Base-by-base conservation (phyloP, 2,888 invertebrate genomes). In the Pristionchus entomophagus region DNA sequence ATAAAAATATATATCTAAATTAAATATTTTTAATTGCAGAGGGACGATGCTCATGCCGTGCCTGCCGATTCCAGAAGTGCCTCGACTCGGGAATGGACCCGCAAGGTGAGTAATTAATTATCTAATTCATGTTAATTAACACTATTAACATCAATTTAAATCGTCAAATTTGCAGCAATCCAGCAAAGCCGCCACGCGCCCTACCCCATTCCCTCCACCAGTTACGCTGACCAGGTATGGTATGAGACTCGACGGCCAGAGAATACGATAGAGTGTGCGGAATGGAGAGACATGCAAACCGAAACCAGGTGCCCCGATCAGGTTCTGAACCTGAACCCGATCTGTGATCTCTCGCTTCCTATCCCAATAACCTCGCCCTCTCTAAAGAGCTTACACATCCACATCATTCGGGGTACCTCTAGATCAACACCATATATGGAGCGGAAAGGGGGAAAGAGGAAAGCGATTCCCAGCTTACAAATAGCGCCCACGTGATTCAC, bases 11-110 rank as follows among this genome's bases (percentile, higher is more conserved):
- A 12, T 73, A 6, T 0, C 26, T 29, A 29, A 17, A 26, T 62
- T 4, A 29, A 2, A n/a, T 12, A 22, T 62, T 32, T 32, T 12
- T 22, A 78, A 78, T 78, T 62, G 12, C 69, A 88, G 88, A 87
- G 41, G 82, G 87, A 0, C 87, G 88, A 38, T 88, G 88, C 80
- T 86, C 88, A 29, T 88, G 88, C 62, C 87, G 88, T 1, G 84
- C 85, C 26, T 88, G 88, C 29, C 86, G 88, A 8, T 88, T 88
- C 85, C 86, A 86, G 65, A 88, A 88, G 49, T 88, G 88, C 49
- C 82, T 88, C 19, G 82, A 86, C 22, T 86, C 86, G 35, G 88
- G 88, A 32, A 88, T 88, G 88, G 87, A 88, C 62, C 88, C 88
- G 12, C 51, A 84, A 29, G 87, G 87, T 87, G 38, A 45, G 45